phyloP scores from a whole-genome alignment of 2,113 vertebrate species.

The Capreolus pygargus region DNA sequence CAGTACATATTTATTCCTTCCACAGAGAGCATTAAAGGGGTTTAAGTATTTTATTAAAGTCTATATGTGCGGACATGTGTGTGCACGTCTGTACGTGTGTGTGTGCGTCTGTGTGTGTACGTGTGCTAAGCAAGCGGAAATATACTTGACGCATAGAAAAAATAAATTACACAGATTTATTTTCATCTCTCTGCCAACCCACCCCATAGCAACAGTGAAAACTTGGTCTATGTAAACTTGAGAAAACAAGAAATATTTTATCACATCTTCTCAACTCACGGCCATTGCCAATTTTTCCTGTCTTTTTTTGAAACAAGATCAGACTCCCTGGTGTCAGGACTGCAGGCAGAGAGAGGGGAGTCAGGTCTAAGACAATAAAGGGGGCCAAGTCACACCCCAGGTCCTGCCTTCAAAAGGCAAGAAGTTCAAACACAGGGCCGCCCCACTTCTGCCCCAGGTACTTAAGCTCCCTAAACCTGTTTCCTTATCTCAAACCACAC shows the following conservation, averaged over 20 bases:
- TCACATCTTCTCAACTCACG: constrained; percentile 16
- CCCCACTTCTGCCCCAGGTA: not conserved
- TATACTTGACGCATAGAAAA: constrained; percentile 61
- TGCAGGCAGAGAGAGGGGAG: not conserved
- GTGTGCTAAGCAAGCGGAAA: constrained; percentile 61
- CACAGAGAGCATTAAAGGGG: constrained; percentile 59
- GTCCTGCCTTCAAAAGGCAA: not conserved
- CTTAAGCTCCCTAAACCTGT: not conserved
- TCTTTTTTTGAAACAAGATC: not conserved
- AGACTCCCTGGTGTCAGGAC: not conserved
- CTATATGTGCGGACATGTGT: constrained; percentile 44
- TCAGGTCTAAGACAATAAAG: not conserved
- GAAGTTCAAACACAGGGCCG: not conserved
- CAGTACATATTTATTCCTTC: constrained; percentile 70
- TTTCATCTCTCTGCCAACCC: constrained; percentile 75
- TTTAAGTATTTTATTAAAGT: constrained; percentile 64
- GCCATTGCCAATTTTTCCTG: not conserved
- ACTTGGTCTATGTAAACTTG: constrained; percentile 69
- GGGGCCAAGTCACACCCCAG: not conserved
- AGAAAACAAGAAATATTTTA: constrained; percentile 78
- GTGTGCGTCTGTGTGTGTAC: not conserved
- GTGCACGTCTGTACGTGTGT: not conserved
- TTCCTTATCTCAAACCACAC: not conserved
- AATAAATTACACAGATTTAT: constrained; percentile 71
- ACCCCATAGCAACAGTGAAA: constrained; percentile 76